Percentiles rank a stretch among this genome's conserved stretches.
Conservation (phyloP, 2,888 invertebrate species). For the Galeruca laticollis region DNA sequence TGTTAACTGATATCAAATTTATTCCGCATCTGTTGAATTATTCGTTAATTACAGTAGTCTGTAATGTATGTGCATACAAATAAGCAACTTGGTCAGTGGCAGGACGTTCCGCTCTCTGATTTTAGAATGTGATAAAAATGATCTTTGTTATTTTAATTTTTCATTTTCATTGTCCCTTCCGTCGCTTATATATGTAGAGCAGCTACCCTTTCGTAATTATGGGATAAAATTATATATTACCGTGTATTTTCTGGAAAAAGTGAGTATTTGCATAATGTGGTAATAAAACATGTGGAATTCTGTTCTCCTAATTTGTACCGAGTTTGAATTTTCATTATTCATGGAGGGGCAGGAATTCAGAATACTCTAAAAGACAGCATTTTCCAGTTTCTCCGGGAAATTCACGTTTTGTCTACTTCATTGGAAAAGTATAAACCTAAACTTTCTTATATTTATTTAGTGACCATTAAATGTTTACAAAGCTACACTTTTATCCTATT, state of each 20-base stretch:
- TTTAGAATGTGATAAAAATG: conserved; percentile 60
- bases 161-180: conserved; percentile 61
- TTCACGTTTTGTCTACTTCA: too few relatives aligned
- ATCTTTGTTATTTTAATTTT: conserved; percentile 64
- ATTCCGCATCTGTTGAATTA: conserved; percentile 44
- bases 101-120: conserved; percentile 58
- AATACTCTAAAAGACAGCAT: background rate
- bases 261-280: conserved; percentile 41
- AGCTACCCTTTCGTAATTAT: conserved; percentile 48
- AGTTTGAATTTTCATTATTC: conserved; percentile 2
- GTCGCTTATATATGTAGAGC: conserved; percentile 55
- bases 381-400: too few relatives aligned
- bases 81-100: conserved; percentile 55
- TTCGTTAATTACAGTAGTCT: conserved; percentile 51
- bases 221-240: conserved; percentile 47
- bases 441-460: too few relatives aligned
- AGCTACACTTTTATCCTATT: too few relatives aligned
- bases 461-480: too few relatives aligned
- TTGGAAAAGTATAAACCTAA: too few relatives aligned
- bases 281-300: conserved; percentile 31
- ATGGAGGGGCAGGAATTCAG: background rate
- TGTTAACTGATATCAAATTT: conserved; percentile 37
- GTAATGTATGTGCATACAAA: conserved; percentile 55
- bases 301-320: background rate
- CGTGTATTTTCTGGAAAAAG: conserved; percentile 39